Conservation (phyloP, 2,113 vertebrate genomes). For the Rhipidura dahli region DNA sequence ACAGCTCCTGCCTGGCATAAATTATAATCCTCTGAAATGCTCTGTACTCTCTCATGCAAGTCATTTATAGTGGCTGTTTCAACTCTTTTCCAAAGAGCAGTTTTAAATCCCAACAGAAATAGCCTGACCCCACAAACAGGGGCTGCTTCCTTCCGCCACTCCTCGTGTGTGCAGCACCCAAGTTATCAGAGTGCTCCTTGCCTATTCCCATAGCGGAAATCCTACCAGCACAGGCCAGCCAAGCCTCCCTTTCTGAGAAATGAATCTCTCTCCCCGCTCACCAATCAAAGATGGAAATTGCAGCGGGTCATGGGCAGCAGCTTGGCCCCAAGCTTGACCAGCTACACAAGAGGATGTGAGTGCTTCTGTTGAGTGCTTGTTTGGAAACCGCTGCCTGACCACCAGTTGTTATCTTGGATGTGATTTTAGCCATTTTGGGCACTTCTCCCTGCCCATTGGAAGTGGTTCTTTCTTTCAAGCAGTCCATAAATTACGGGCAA, state of each 20-base stretch:
- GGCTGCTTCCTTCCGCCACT: conserved; percentile 17
- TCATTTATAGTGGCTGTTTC: conserved; percentile 38
- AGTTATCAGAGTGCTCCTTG: neutral
- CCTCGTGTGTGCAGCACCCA: neutral
- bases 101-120: conserved; percentile 27
- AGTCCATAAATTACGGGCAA: conserved; percentile 52
- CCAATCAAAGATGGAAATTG: conserved; percentile 42
- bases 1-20: conserved; percentile 37
- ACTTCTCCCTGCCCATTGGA: conserved; percentile 50
- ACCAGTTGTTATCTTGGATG: conserved; percentile 42
- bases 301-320: neutral
- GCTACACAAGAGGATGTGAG: conserved; percentile 54
- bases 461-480: conserved; percentile 42
- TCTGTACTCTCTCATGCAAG: neutral
- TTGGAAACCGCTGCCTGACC: conserved; percentile 56
- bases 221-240: neutral
- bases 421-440: conserved; percentile 48
- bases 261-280: neutral
- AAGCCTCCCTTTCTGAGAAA: neutral
- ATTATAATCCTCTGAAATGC: conserved; percentile 44
- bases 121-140: neutral
- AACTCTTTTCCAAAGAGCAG: neutral
- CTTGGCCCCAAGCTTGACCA: conserved; percentile 38
- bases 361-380: conserved; percentile 43
- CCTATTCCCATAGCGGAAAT: neutral